Base-by-base conservation (phyloP, 2,797 vertebrate species). In the Myioborus miniatus region DNA sequence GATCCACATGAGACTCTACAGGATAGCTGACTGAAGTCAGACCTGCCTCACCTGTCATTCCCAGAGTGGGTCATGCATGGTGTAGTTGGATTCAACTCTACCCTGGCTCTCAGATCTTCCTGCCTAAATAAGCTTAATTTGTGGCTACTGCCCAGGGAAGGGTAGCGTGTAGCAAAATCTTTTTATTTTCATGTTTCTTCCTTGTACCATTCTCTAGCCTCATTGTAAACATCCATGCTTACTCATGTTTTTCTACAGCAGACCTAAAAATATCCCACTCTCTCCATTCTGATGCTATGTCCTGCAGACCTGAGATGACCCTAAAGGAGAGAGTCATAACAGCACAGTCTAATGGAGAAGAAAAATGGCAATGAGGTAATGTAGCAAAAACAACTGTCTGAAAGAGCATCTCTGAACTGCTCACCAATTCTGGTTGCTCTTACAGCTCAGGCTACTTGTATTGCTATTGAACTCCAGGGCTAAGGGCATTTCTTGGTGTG, bases 341-440 rank as follows among this genome's bases (percentile, higher is more conserved):
- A 81, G n/a, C 67, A 82, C 62, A 68, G 64, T 34, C 59, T 53
- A 72, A 77, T 21, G 75, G 64, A 81, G 60, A 58, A 82, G 81
- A 90, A 91, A 95, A 95, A 93, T 17, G 63, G n/a, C 59, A 69
- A 32, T 85, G 85, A 89, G 67, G 68, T 89, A 82, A 91, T 36
- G 49, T 21, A 89, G 59, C 63, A 87, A 80, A 87, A 86, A 2
- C 71, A 79, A 36, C n/a, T 60, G 47, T 71, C 44, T 89, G 77
- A 50, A 90, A 91, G 60, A 86, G 34, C 78, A 41, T 70, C 49
- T 72, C 46, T 44, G 37, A 74, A 26, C 58, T 71, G 59, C 49
- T 90, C 77, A 36, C 10, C n/a, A 21, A 15, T 63, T 91, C 60
- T 52, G 0, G 15, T 41, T 63, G 34, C 41, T 70, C 36, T 70